Conservation (phyloP, 2,797 vertebrate genomes). For the Nasua narica region DNA sequence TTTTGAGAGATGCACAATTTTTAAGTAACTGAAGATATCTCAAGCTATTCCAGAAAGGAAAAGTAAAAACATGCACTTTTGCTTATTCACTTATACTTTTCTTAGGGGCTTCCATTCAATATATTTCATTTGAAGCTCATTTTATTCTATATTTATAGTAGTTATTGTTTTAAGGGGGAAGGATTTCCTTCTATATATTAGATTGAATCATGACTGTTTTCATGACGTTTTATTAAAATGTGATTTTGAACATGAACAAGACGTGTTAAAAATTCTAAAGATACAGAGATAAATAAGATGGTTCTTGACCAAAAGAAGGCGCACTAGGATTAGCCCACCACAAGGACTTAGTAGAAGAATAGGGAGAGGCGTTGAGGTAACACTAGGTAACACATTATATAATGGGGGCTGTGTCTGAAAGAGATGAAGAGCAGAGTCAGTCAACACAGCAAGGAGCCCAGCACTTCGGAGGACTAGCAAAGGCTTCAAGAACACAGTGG, state of each 20-base stretch:
- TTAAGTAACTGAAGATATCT: constrained; percentile 56
- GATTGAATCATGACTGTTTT: neutral
- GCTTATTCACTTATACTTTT: constrained; percentile 25
- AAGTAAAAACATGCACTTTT: neutral
- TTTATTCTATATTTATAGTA: neutral
- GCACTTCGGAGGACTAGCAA: neutral
- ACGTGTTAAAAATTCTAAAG: neutral
- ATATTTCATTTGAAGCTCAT: constrained; percentile 17
- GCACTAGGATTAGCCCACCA: neutral
- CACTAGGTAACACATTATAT: neutral
- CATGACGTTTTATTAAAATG: constrained; percentile 10
- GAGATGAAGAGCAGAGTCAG: neutral
- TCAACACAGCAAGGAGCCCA: neutral
- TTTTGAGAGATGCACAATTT: constrained; percentile 56
- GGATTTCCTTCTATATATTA: neutral
- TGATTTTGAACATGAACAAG: neutral
- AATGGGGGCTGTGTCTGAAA: neutral
- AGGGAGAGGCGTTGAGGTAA: neutral
- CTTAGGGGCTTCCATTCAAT: neutral
- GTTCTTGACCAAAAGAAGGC: neutral
- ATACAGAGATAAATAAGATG: neutral
- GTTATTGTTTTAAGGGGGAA: neutral
- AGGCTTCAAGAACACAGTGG: neutral
- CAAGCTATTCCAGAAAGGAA: constrained; percentile 57
- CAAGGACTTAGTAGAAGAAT: neutral